Conservation (phyloP, 1,140 invertebrate species). For the Drosophila lini region DNA sequence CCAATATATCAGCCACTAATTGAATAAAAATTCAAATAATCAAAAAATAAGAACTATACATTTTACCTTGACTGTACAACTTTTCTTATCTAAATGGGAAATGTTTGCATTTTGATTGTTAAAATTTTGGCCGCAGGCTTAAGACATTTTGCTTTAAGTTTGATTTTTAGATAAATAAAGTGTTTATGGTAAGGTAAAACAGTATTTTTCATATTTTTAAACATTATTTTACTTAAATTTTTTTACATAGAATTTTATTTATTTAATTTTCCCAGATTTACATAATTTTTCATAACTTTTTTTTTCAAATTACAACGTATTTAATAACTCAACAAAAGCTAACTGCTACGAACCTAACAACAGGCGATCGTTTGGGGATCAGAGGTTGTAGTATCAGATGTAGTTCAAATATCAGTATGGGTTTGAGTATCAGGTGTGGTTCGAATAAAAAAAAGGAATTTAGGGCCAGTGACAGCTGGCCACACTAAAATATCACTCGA, state of each 20-base stretch:
- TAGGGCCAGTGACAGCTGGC: too few relatives aligned
- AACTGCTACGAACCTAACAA: background rate
- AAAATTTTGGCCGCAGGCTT: background rate
- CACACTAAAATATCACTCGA: too few relatives aligned
- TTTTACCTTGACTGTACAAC: background rate
- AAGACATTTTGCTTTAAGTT: background rate
- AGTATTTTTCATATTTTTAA: too few relatives aligned
- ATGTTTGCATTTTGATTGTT: conserved; percentile 19
- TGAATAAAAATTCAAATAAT: background rate
- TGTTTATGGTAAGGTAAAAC: too few relatives aligned
- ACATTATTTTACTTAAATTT: too few relatives aligned
- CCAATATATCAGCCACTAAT: background rate
- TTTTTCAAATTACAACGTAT: background rate
- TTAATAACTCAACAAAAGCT: background rate
- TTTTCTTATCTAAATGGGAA: conserved; percentile 14
- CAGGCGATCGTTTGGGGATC: background rate
- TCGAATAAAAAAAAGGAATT: too few relatives aligned
- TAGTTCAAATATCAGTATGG: too few relatives aligned
- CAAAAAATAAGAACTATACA: background rate
- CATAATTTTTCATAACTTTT: background rate
- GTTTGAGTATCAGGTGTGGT: too few relatives aligned
- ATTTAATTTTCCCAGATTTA: too few relatives aligned
- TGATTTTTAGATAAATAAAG: background rate
- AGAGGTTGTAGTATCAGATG: too few relatives aligned
- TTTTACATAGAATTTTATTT: background rate